Evolutionary conservation across 2,888 invertebrate species (phyloP), one percentile per base, ranked within the genome.

Genomic region (Hetaerina titia): DNA sequence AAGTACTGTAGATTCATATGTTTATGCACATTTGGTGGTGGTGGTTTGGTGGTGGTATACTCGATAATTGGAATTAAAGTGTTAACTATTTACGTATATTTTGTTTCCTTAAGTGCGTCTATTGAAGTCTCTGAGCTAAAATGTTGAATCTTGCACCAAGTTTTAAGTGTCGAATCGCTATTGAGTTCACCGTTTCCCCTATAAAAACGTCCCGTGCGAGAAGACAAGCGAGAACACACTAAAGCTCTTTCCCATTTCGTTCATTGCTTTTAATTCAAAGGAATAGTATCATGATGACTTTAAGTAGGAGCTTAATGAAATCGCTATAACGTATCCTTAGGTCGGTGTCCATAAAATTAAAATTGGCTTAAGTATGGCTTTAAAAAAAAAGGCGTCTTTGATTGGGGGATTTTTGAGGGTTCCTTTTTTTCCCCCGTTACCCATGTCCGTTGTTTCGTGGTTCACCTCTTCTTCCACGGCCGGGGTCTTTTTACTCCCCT

Each of bases 291-390:
- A 45, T 7, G 69, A 69, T 69, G n/a, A 22, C 69, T n/a, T 22
- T 8, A 69, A 69, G 69, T 69, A 22, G 69, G 19, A n/a, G 69
- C 69, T 69, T 69, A 69, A n/a, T 69, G 69, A 69, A 69, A 69
- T 69, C 17, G n/a, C 69, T n/a, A n/a, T 22, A 0, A 22, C 19
- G 7, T 22, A 69, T 69, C n/a, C 22, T 69, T 69, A 22, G n/a
- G 7, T 69, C 69, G 69, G 69, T 69, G 69, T n/a, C 69, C 69
- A 69, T 69, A 69, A 69, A 69, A 69, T 69, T 69, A 69, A 69
- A 69, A 22, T 22, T 69, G 69, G 22, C n/a, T 69, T 69, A 22
- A n/a, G 69, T 19, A 6, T 69, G 17, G 69, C 7, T n/a, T 69
- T 69, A 69, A 9, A 7, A 69, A 69, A 69, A 69, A 22, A 69